A percentile compares a stretch with the other conserved stretches of the same genome.
phyloP scores from a whole-genome alignment of 2,888 invertebrate genomes.

The Operophtera brumata region DNA sequence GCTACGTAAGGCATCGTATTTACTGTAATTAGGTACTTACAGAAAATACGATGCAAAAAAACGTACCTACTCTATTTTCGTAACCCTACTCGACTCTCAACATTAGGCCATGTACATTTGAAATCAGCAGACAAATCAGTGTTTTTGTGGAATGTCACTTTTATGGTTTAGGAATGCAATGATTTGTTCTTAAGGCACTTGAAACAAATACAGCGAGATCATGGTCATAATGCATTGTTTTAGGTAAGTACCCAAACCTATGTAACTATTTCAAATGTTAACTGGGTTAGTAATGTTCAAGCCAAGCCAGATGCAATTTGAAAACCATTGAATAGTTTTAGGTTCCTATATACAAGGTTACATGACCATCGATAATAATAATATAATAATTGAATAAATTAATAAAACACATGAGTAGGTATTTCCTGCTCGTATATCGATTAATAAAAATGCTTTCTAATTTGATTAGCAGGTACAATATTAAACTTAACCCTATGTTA shows the following conservation, averaged over 20 bases:
- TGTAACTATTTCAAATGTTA: slow-evolving; percentile 20
- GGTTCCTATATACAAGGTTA: neutral
- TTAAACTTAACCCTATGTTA: too few relatives aligned
- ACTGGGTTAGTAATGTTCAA: neutral
- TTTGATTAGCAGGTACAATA: too few relatives aligned
- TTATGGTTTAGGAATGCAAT: slow-evolving; percentile 62
- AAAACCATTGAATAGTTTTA: neutral
- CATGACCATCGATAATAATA: neutral
- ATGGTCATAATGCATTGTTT: slow-evolving; percentile 46
- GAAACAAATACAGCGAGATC: slow-evolving; percentile 73
- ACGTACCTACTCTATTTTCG: neutral
- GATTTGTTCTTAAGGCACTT: slow-evolving; percentile 79
- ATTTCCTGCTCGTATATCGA: too few relatives aligned
- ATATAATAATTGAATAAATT: too few relatives aligned
- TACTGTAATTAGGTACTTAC: slow-evolving; percentile 72
- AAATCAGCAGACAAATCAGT: slow-evolving; percentile 22
- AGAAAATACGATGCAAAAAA: slow-evolving; percentile 35
- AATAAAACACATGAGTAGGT: too few relatives aligned
- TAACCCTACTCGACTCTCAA: neutral
- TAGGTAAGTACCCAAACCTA: too few relatives aligned
- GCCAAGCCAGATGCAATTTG: neutral
- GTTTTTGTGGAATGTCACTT: slow-evolving; percentile 55
- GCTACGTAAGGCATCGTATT: too few relatives aligned
- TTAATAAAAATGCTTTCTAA: too few relatives aligned
- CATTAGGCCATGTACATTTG: slow-evolving; percentile 9